phyloP scores from a whole-genome alignment of 1,140 invertebrate genomes.

The Acromyrmex charruanus region DNA sequence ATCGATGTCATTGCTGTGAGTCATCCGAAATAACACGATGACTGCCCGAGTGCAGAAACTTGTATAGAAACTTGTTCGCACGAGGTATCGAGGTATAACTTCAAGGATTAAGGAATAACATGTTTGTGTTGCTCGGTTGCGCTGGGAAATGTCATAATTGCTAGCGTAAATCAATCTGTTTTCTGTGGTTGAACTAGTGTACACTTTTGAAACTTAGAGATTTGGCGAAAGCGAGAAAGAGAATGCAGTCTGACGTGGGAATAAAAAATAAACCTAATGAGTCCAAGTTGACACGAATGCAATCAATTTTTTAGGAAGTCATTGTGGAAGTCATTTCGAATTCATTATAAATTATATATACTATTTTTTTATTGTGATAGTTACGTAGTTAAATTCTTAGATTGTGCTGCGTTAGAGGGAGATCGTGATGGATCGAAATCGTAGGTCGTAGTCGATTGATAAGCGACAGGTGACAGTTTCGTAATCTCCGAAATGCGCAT shows the following conservation, averaged over 20 bases:
- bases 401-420: background rate
- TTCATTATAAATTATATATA: background rate
- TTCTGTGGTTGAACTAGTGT: too few relatives aligned
- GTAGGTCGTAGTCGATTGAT: background rate
- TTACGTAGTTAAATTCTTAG: background rate
- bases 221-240: too few relatives aligned
- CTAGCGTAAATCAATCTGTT: background rate
- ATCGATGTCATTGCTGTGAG: constrained; percentile 40
- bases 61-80: background rate
- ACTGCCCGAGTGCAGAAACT: background rate
- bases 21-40: constrained; percentile 20
- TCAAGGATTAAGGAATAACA: background rate
- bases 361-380: background rate
- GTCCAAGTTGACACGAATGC: background rate
- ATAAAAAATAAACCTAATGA: too few relatives aligned
- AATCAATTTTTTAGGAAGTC: background rate
- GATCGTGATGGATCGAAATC: background rate
- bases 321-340: background rate
- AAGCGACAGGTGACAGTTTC: background rate
- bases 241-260: too few relatives aligned
- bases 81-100: background rate
- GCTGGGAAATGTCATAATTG: constrained; percentile 24
- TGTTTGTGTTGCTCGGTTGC: background rate
- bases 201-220: too few relatives aligned
- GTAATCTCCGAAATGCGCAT: constrained; percentile 47